Conservation (phyloP, 2,113 vertebrate genomes). For the Plestiodon gilberti region DNA sequence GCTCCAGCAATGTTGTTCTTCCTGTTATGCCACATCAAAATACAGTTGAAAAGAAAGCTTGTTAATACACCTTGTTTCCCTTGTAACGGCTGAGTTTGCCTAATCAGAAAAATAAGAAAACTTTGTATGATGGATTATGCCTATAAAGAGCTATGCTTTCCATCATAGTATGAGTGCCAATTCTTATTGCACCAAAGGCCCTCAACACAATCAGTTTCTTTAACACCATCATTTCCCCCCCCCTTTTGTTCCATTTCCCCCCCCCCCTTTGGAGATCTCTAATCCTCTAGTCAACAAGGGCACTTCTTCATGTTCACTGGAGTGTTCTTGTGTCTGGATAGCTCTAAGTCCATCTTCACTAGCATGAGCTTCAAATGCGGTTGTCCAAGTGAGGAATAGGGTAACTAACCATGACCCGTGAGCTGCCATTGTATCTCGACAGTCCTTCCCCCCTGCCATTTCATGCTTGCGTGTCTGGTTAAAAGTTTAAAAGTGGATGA, state of each 20-base stretch:
- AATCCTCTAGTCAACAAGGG: constrained; percentile 3
- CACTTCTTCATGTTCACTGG: constrained; percentile 18
- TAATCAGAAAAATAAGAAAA: constrained; percentile 38
- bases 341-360: constrained; percentile 1
- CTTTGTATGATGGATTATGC: constrained; percentile 28
- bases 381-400: constrained; percentile 33
- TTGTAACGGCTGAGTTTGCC: constrained; percentile 47
- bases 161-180: not conserved
- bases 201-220: constrained; percentile 27
- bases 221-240: not conserved
- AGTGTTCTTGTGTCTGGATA: not conserved
- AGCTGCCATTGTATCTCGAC: constrained; percentile 36
- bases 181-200: constrained; percentile 16
- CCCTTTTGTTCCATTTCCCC: too few relatives aligned
- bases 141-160: constrained; percentile 18
- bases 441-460: constrained; percentile 24
- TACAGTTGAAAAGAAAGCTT: constrained; percentile 12
- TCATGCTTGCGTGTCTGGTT: not conserved
- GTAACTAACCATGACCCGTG: constrained; percentile 36
- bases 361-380: constrained; percentile 26
- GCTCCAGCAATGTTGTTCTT: not conserved
- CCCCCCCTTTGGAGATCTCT: not conserved
- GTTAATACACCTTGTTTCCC: constrained; percentile 37
- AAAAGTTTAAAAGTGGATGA: constrained; percentile 3
- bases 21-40: not conserved